Base-by-base conservation (phyloP, 1,140 invertebrate genomes). In the Ericerus pela region DNA sequence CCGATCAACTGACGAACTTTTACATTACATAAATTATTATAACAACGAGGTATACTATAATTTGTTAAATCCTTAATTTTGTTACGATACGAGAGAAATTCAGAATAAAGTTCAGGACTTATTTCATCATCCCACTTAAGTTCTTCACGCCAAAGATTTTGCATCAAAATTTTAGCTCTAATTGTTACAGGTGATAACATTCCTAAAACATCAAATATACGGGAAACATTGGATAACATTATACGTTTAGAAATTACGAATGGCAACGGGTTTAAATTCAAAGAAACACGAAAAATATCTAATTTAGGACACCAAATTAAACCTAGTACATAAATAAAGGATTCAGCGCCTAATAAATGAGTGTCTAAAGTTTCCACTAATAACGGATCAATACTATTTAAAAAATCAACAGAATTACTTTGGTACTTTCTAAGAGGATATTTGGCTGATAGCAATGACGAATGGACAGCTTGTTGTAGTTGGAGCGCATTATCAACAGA, bases 91-190 rank as follows among this genome's bases (percentile, higher is more conserved):
- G 22, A 59, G 63, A 2, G 24, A 20, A n/a, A 29, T 58, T 65
- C 65, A 68, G 43, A 64, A 47, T 30, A 33, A 4, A 57, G 14
- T 27, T 8, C 61, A 18, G 2, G 60, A 55, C 11, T 27, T 4
- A 12, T 62, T 51, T 5, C 68, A 16, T 68, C 61, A 57, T 74
- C 71, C 71, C 70, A 73, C 4, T 59, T 60, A 3, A 64, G 10
- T 11, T 64, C 56, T 14, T 55, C 8, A 12, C 63, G 27, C 71
- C 71, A 72, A 3, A 75, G 36, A 28, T 66, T 59, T 63, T 75
- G 72, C n/a, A 75, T 64, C 0, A 74, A 57, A 0, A 74, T 66
- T 63, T 75, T 74, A 10, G 65, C 63, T 8, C 24, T 56, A 4
- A 74, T 62, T 2, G 68, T 64, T 0, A 68, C 56, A 16, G 72